Percentiles rank a stretch among this genome's conserved stretches.
phyloP scores from a whole-genome alignment of 2,888 invertebrate genomes.

The Rapana venosa region DNA sequence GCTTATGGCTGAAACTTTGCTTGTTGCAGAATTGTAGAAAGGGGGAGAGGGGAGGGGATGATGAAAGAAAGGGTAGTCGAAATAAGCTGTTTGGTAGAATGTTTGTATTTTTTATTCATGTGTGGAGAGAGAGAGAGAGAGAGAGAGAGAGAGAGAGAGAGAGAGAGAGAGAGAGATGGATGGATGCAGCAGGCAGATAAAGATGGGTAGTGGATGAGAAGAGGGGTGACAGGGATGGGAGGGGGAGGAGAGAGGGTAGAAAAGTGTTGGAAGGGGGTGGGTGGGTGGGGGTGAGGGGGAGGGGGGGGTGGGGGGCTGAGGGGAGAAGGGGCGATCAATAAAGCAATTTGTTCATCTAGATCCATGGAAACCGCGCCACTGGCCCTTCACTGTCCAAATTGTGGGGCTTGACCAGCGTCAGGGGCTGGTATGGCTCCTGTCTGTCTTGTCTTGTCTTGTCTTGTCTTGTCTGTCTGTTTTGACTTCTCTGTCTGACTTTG shows the following conservation, averaged over 20 bases:
- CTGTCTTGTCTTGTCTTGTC: neutral
- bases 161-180: no score
- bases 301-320: neutral
- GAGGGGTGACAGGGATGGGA: neutral
- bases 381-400: neutral
- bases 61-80: no score
- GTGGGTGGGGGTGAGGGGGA: neutral
- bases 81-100: no score
- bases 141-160: no score
- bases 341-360: conserved; percentile 18
- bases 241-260: neutral
- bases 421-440: no score
- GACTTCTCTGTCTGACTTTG: neutral
- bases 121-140: no score
- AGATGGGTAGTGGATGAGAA: no score
- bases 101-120: no score
- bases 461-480: neutral
- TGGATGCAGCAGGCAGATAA: neutral
- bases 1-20: no score
- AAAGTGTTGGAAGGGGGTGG: neutral
- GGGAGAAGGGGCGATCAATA: conserved; percentile 10
- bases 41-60: no score
- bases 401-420: neutral
- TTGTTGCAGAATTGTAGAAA: no score
- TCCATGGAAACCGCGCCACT: conserved; percentile 18